Conservation (phyloP, 2,797 vertebrate genomes). For the Adelosebastes latens region DNA sequence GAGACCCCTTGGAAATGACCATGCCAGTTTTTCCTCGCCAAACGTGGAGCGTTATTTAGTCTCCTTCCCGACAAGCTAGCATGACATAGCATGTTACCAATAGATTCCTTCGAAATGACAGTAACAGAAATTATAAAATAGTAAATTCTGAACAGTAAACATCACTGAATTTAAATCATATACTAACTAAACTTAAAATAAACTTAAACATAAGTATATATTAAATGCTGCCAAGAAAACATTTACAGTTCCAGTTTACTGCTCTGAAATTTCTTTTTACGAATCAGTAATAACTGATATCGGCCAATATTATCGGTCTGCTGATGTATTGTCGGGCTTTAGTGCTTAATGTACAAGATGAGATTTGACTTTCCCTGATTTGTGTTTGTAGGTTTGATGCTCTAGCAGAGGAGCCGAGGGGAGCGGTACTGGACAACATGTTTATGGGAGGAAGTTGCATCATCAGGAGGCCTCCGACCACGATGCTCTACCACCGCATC, state of each 20-base stretch:
- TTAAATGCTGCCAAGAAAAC: not conserved
- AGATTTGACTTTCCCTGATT: not conserved
- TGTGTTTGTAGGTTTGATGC: conserved; percentile 85
- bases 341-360: not conserved
- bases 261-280: not conserved
- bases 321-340: not conserved
- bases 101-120: too few relatives aligned
- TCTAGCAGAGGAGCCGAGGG: conserved; percentile 84
- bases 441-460: conserved; percentile 87
- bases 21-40: too few relatives aligned
- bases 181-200: not conserved
- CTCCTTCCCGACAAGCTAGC: too few relatives aligned
- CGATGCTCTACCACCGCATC: conserved; percentile 82
- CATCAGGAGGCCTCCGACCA: conserved; percentile 74
- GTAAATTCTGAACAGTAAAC: not conserved
- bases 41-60: too few relatives aligned
- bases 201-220: not conserved
- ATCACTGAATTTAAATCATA: too few relatives aligned
- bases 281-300: not conserved
- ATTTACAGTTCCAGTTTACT: not conserved
- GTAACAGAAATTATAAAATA: not conserved
- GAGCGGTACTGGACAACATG: conserved; percentile 88
- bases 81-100: too few relatives aligned
- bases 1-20: too few relatives aligned
- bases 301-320: not conserved